Base-by-base conservation (phyloP, 1,140 invertebrate genomes). In the Drosophila triauraria region DNA sequence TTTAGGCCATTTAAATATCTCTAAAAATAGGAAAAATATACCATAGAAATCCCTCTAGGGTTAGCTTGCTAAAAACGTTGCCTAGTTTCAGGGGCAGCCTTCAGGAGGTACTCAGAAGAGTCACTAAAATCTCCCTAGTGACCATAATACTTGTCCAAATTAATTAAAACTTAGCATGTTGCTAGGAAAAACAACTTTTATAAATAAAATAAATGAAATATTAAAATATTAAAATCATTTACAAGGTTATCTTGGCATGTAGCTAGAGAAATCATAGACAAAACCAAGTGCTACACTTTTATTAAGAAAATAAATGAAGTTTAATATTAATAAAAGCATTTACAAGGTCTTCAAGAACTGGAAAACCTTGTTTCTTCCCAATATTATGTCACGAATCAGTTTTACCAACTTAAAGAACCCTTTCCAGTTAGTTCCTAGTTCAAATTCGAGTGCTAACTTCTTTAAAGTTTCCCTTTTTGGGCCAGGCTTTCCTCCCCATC, bases 401-500 rank as follows among this genome's bases (percentile, higher is more conserved):
- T 17, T 2, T 1, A 4, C 4, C 13, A 10, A 30, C 35, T 63
- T 59, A 12, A 58, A 57, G 4, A 20, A 40, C 4, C 17, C 35
- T 8, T 25, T 2, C 4, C 5, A 27, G 17, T 20, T 20, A 67
- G 43, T 48, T 47, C 7, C 12, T 30, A n/a, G 17, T 17, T 3
- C 13, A 2, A 9, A 15, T 4, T 7, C 2, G 20, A 44, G n/a
- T 20, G 43, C 1, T 13, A 43, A 50, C 20, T 67, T 44, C 17
- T 38, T 69, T 44, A 25, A 69, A 69, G 47, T 56, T 54, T 51
- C 4, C 13, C 15, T 13, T 53, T 10, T 13, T 51, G 10, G 27
- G 15, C 25, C n/a, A 12, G 53, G 30, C 32, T 42, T 32, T 17
- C 54, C 35, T n/a, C 15, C 17, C 17, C 27, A 56, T 61, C 59